A percentile compares a stretch with the other conserved stretches of the same genome.
Conservation (phyloP, 2,113 vertebrate species). For the Struthidea cinerea region DNA sequence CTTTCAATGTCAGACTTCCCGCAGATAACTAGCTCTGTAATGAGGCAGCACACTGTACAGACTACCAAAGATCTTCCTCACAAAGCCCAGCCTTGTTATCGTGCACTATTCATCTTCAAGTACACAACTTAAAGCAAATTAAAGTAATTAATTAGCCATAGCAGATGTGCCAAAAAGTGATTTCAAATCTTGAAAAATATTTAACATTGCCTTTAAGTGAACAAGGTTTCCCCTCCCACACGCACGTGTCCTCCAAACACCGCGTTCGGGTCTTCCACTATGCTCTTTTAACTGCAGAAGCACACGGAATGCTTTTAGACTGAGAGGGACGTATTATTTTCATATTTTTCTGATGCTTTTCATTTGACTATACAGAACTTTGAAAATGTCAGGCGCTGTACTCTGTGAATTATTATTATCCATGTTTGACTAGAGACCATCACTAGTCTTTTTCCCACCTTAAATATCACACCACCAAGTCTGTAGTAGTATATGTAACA, state of each 20-base stretch:
- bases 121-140: constrained; percentile 74
- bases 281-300: constrained; percentile 46
- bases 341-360: constrained; percentile 3
- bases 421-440: not conserved
- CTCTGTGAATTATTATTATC: not conserved
- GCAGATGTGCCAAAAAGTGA: constrained; percentile 71
- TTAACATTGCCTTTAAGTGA: constrained; percentile 54
- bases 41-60: constrained; percentile 77
- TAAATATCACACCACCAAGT: constrained; percentile 6
- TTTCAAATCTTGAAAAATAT: constrained; percentile 70
- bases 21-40: constrained; percentile 82
- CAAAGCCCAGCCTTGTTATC: constrained; percentile 70
- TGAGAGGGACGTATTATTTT: not conserved
- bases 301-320: constrained; percentile 4
- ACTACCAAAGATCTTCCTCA: constrained; percentile 78
- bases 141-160: constrained; percentile 79
- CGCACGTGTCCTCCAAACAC: not conserved
- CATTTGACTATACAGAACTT: not conserved
- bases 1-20: constrained; percentile 84
- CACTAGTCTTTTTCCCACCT: not conserved
- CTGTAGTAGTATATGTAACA: not conserved
- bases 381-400: not conserved
- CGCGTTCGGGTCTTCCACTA: not conserved
- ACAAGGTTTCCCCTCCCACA: not conserved
- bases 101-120: constrained; percentile 67